These are phyloP conservation scores for Notechis scutatus DNA, from an alignment of 2,113 vertebrate species.

Conservation along the genomic window DNA sequence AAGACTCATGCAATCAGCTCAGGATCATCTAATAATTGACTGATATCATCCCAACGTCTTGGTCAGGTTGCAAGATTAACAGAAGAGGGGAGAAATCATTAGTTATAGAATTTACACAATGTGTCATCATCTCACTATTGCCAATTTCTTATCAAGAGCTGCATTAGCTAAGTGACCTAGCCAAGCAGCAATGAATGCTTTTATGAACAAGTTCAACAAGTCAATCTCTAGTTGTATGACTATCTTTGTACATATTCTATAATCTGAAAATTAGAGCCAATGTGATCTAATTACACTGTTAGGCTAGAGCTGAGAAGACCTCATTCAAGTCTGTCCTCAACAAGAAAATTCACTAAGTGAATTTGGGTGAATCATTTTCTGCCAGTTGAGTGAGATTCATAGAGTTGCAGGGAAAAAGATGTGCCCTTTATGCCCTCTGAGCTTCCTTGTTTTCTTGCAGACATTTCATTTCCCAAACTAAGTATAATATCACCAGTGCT, in stretches of 20 bases:
- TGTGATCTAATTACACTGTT: not conserved
- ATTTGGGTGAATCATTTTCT: not conserved
- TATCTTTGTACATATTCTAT: not conserved
- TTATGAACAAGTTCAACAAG: not conserved
- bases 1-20: not conserved
- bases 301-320: not conserved
- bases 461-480: not conserved
- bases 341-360: not conserved
- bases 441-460: not conserved
- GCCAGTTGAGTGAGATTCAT: not conserved
- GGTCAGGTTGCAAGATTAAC: not conserved
- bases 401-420: not conserved
- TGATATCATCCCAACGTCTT: not conserved
- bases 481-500: not conserved
- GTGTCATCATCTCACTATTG: not conserved
- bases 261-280: not conserved
- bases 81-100: not conserved
- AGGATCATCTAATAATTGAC: not conserved
- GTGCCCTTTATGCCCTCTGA: not conserved
- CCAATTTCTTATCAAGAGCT: not conserved
- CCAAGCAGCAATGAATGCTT: not conserved
- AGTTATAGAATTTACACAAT: not conserved
- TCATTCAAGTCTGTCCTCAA: not conserved
- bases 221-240: not conserved
- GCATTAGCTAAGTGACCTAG: not conserved